A percentile compares a stretch with the other conserved stretches of the same genome.
Evolutionary conservation across 2,797 vertebrate genomes (phyloP).

Genomic region (Alauda arvensis): DNA sequence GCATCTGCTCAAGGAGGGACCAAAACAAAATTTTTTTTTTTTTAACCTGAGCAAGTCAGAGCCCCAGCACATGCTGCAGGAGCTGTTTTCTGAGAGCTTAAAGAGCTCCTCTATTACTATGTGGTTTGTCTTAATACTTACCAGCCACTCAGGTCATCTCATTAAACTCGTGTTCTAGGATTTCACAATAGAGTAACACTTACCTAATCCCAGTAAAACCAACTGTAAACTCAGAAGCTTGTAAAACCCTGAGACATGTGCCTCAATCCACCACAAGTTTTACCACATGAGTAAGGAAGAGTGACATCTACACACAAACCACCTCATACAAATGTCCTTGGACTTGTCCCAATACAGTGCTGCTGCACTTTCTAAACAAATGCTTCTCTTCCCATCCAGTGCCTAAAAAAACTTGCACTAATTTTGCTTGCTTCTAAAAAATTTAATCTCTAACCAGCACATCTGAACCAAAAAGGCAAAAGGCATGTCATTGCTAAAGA

Average conservation of each 20-base stretch:
- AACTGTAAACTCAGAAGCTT: not conserved
- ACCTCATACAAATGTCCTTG: not conserved
- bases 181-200: not conserved
- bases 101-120: not conserved
- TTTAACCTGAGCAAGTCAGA: not conserved
- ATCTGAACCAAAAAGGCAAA: not conserved
- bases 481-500: not conserved
- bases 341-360: not conserved
- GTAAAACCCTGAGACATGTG: not conserved
- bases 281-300: not conserved
- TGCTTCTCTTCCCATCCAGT: not conserved
- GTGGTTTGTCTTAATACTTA: not conserved
- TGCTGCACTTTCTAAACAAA: not conserved
- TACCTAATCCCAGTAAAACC: slow-evolving; percentile 20
- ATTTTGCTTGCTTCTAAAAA: not conserved
- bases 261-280: not conserved
- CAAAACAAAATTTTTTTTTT: not conserved
- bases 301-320: not conserved
- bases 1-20: not conserved
- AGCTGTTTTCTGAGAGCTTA: not conserved
- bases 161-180: not conserved
- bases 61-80: not conserved
- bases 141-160: not conserved
- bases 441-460: not conserved
- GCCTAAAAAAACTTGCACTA: not conserved